Conservation (phyloP, 2,797 vertebrate genomes). For the Rhynchonycteris naso region DNA sequence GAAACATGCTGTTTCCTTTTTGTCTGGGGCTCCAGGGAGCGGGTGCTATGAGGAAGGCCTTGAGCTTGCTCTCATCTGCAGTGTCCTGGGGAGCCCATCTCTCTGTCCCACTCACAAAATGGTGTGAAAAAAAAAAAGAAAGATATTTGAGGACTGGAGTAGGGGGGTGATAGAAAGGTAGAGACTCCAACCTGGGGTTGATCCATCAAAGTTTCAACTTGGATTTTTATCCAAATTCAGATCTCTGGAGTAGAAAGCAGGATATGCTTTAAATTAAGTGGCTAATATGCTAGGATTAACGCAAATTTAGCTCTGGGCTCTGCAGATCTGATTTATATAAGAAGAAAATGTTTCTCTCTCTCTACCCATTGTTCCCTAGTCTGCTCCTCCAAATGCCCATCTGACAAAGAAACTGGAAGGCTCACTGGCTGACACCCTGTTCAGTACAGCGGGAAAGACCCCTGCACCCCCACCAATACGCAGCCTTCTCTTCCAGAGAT, state of each 20-base stretch:
- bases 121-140: background rate
- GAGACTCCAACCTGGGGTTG: background rate
- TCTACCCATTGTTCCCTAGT: slow-evolving; percentile 29
- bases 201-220: background rate
- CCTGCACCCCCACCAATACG: accelerated
- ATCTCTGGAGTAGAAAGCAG: background rate
- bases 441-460: background rate
- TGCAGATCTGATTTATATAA: slow-evolving; percentile 40
- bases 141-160: background rate
- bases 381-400: slow-evolving; percentile 33
- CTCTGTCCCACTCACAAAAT: background rate
- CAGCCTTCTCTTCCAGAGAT: background rate
- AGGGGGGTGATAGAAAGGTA: background rate
- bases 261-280: slow-evolving; percentile 45
- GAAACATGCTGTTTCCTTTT: slow-evolving; percentile 85
- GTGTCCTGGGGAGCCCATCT: background rate
- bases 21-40: slow-evolving; percentile 82
- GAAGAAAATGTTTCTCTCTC: background rate
- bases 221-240: background rate
- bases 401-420: slow-evolving; percentile 43
- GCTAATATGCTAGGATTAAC: slow-evolving; percentile 34
- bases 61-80: slow-evolving; percentile 49
- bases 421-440: background rate
- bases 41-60: background rate
- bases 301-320: background rate